phyloP scores from a whole-genome alignment of 2,888 invertebrate species.

The Cyaniris semiargus region DNA sequence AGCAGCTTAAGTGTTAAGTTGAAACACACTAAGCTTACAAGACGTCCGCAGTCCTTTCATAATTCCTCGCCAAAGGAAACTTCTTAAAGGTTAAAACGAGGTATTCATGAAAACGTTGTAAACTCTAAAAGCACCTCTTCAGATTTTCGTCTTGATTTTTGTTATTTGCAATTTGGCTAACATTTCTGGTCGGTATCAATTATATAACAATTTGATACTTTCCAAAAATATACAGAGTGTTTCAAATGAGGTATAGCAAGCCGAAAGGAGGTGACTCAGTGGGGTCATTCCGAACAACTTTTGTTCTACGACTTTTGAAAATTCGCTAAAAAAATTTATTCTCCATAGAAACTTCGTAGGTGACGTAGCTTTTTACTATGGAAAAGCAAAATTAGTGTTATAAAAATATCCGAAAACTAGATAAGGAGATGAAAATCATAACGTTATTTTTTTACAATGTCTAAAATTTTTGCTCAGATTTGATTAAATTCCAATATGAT shows the following conservation, averaged over 20 bases:
- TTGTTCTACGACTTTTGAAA: too few species aligned
- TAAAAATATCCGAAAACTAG: too few species aligned
- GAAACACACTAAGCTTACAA: constrained; percentile 1
- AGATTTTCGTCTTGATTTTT: constrained; percentile 1
- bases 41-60: background rate
- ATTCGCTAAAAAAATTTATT: too few species aligned
- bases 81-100: constrained; percentile 8
- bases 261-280: too few species aligned
- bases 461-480: background rate
- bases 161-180: background rate
- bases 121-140: background rate
- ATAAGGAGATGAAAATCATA: too few species aligned
- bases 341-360: too few species aligned
- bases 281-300: too few species aligned
- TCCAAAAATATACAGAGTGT: background rate
- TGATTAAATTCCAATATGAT: background rate
- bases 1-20: constrained; percentile 4
- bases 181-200: background rate
- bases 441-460: background rate
- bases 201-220: background rate
- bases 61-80: background rate
- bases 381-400: too few species aligned
- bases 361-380: too few species aligned
- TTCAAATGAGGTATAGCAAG: too few species aligned
- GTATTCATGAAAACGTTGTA: background rate